These are phyloP conservation scores for Hippopotamyrus pictus DNA, from an alignment of 2,797 vertebrate genomes.

Conservation along the genomic window DNA sequence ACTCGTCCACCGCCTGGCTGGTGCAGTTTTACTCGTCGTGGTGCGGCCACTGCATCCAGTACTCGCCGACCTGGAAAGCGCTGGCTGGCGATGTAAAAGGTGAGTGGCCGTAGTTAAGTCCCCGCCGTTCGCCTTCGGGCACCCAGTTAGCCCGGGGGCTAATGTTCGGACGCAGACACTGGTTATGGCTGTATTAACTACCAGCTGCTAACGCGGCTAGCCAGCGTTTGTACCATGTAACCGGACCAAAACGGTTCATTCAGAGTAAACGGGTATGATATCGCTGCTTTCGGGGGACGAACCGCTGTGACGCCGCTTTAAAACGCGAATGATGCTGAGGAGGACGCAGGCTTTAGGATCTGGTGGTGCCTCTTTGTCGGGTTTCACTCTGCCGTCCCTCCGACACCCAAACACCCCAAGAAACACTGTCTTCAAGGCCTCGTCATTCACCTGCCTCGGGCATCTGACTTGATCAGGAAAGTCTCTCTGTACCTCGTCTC, in stretches of 20 bases:
- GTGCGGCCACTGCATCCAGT: slow-evolving; percentile 90
- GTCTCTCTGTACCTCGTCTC: neutral
- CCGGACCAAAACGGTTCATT: neutral
- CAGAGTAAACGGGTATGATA: neutral
- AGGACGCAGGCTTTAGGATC: neutral
- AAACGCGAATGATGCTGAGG: neutral
- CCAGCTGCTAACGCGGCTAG: neutral
- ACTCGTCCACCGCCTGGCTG: slow-evolving; percentile 82
- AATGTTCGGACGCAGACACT: neutral
- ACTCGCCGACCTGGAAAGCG: slow-evolving; percentile 81
- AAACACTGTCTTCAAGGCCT: neutral
- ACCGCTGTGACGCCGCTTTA: neutral
- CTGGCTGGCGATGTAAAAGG: slow-evolving; percentile 83
- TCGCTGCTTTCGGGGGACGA: neutral
- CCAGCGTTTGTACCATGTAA: neutral
- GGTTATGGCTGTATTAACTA: neutral
- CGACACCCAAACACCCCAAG: neutral
- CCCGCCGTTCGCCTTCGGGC: neutral
- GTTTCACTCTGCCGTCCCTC: neutral
- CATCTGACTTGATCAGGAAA: neutral
- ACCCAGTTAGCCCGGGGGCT: neutral
- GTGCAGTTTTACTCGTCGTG: slow-evolving; percentile 92
- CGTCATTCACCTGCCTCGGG: neutral
- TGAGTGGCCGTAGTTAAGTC: slow-evolving; percentile 35
- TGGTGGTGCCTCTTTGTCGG: neutral